Conservation (phyloP, 1,140 invertebrate genomes). For the Brachionus rubens region DNA sequence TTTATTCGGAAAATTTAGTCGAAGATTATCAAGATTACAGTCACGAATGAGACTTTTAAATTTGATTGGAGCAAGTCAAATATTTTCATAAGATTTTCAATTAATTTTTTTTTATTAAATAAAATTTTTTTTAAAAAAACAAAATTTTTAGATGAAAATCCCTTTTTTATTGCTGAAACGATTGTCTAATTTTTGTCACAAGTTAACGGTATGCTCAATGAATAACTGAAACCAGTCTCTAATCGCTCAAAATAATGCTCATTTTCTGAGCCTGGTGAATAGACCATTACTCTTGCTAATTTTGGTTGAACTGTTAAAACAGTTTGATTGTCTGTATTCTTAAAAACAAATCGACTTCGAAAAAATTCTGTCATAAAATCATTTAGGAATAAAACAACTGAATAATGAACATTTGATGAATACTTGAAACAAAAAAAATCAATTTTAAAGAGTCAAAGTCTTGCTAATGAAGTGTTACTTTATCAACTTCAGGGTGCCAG, state of each 20-base stretch:
- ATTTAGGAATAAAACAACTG: conserved; percentile 24
- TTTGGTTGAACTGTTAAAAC: conserved; percentile 30
- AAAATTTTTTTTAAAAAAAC: no score
- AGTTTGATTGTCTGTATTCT: background rate
- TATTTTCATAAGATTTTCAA: no score
- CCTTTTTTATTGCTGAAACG: no score
- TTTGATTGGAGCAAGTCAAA: no score
- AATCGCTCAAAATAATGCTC: background rate
- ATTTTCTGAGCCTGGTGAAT: conserved; percentile 31
- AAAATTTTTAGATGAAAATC: no score
- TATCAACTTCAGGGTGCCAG: background rate
- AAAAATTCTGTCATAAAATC: conserved; percentile 28
- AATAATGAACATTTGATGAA: conserved; percentile 9
- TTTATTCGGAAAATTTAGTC: no score
- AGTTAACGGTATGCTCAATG: background rate
- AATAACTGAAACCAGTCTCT: background rate
- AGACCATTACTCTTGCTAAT: background rate
- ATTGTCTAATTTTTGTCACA: conserved; percentile 22
- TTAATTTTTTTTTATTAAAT: no score
- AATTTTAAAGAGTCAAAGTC: no score
- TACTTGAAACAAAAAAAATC: no score
- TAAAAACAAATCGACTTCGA: background rate
- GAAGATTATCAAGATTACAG: no score
- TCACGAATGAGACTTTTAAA: no score
- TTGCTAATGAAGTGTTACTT: background rate